phyloP scores from a whole-genome alignment of 2,797 vertebrate genomes.

The Buceros bicornis region DNA sequence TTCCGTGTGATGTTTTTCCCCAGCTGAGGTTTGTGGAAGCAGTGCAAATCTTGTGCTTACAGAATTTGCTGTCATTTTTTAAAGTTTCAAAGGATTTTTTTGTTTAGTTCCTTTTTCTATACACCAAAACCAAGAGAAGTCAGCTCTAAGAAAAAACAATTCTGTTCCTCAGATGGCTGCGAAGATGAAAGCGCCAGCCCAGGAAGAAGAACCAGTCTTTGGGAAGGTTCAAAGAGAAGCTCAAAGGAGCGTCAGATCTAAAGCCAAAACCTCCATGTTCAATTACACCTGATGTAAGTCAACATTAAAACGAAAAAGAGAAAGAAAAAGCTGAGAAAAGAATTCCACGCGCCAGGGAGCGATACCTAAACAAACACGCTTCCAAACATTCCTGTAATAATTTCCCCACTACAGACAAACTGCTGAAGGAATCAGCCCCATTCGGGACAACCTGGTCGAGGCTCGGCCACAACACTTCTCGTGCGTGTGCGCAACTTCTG shows the following conservation, averaged over 20 bases:
- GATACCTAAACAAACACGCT: neutral
- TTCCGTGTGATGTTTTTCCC: neutral
- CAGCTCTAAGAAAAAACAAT: neutral
- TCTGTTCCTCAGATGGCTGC: neutral
- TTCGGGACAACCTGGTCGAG: neutral
- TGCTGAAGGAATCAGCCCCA: neutral
- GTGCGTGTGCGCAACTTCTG: neutral
- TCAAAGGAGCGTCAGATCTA: neutral
- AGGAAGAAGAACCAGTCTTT: neutral
- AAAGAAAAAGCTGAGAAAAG: neutral
- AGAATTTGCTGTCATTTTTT: neutral
- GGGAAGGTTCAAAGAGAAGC: neutral
- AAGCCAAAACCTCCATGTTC: conserved; percentile 18
- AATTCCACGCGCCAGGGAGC: neutral
- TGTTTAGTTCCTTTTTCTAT: neutral
- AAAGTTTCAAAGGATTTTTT: neutral
- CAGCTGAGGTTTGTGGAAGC: neutral
- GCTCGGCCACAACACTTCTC: neutral
- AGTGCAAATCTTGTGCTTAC: neutral
- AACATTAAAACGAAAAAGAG: neutral
- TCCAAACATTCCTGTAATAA: neutral
- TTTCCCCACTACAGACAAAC: neutral
- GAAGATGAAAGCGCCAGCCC: neutral
- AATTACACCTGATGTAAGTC: neutral
- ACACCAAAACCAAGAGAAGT: neutral